Evolutionary conservation across 2,888 invertebrate species (phyloP).

Genomic region (Phyllotreta striolata): DNA sequence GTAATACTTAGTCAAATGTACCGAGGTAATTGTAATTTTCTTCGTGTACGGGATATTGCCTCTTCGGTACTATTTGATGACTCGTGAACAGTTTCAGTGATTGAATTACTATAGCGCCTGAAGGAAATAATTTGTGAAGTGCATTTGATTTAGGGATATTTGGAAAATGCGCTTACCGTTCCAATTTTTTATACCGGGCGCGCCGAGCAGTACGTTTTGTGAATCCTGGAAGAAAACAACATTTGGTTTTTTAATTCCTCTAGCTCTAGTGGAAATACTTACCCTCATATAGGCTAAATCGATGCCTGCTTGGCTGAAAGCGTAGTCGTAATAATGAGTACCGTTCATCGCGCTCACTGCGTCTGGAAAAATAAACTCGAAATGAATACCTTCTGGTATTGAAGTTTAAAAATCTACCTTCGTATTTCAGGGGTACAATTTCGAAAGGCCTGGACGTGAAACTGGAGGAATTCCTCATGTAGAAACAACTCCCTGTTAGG

Average conservation of each 20-base stretch:
- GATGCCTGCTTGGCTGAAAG: conserved; percentile 13
- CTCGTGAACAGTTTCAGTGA: conserved; percentile 3
- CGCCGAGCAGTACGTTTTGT: not conserved
- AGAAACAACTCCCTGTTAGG: conserved; percentile 8
- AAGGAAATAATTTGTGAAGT: conserved; percentile 1
- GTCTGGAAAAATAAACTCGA: not conserved
- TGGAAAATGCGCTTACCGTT: conserved; percentile 2
- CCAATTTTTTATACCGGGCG: conserved; percentile 12
- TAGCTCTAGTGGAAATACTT: conserved; percentile 7
- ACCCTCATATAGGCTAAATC: conserved; percentile 4
- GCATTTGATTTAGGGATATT: not conserved
- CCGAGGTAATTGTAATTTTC: conserved; percentile 11
- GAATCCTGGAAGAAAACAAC: not conserved
- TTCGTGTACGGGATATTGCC: not conserved
- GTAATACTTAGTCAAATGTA: not conserved
- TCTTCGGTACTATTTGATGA: conserved; percentile 16
- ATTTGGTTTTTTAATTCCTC: not conserved
- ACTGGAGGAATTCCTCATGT: conserved; percentile 1
- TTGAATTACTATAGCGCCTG: conserved; percentile 8
- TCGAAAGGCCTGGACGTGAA: not conserved
- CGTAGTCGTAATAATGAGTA: conserved; percentile 10
- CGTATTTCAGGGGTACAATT: conserved; percentile 7
- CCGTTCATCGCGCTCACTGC: not conserved
- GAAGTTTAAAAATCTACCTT: not conserved
- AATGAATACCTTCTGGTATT: not conserved